Percentiles rank a stretch among this genome's conserved stretches.
These are phyloP conservation scores for Cottus gobio DNA, from an alignment of 2,113 vertebrate species.

Conservation along the genomic window DNA sequence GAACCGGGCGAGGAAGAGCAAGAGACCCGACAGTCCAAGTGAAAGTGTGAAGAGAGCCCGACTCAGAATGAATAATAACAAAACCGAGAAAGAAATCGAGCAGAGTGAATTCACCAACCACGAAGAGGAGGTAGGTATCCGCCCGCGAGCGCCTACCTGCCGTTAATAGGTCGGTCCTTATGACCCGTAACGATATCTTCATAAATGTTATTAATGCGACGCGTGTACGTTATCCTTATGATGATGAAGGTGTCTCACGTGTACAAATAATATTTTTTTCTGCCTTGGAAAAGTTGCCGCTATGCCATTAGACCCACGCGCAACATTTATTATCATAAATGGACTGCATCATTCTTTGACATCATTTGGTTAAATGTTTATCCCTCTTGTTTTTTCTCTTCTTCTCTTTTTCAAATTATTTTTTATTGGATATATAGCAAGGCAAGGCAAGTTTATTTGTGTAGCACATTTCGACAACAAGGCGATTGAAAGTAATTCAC, in stretches of 20 bases:
- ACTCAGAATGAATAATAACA: constrained; percentile 81
- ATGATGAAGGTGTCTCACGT: neutral
- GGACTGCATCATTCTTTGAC: neutral
- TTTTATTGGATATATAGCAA: neutral
- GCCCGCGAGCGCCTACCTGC: constrained; percentile 35
- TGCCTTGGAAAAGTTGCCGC: constrained; percentile 35
- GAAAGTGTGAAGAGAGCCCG: constrained; percentile 48
- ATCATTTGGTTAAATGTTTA: neutral
- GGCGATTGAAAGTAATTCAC: too few species aligned
- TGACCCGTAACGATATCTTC: constrained; percentile 32
- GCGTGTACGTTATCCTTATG: neutral
- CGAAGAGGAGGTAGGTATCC: constrained; percentile 81
- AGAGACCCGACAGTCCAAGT: constrained; percentile 27
- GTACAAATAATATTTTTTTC: neutral
- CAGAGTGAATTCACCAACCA: constrained; percentile 80
- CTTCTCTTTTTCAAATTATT: too few species aligned
- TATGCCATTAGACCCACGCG: neutral
- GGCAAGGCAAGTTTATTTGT: too few species aligned
- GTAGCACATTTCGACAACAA: too few species aligned
- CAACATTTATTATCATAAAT: too few species aligned
- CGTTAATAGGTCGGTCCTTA: neutral
- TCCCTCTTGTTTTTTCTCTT: too few species aligned
- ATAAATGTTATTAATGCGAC: neutral
- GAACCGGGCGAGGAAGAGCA: neutral
- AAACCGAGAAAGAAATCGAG: constrained; percentile 82